Percentiles rank a stretch among this genome's conserved stretches.
These are phyloP conservation scores for Meandrina meandrites DNA, from an alignment of 92 coral and sea anemone genomes.

Conservation along the genomic window DNA sequence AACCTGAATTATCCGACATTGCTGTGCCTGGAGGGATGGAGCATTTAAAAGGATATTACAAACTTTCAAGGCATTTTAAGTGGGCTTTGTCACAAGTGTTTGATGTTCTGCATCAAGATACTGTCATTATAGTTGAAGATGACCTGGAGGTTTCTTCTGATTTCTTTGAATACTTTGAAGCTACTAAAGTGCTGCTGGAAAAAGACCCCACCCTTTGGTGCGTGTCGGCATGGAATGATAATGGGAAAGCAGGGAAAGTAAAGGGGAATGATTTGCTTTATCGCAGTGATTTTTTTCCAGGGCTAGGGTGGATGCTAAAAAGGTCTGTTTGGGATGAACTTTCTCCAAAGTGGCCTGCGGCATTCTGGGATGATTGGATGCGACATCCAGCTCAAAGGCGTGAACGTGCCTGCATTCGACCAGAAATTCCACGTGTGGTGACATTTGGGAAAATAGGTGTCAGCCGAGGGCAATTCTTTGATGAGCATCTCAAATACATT, in stretches of 20 bases:
- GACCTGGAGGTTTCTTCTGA: constrained; percentile 90
- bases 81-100: constrained; percentile 93
- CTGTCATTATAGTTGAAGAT: constrained; percentile 90
- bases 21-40: constrained; percentile 60
- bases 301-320: constrained; percentile 92
- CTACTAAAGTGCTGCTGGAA: constrained; percentile 72
- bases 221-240: constrained; percentile 98
- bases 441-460: constrained; percentile 89
- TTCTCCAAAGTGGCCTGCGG: constrained; percentile 81
- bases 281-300: constrained; percentile 94
- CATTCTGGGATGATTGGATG: constrained; percentile 99
- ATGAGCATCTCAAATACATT: constrained; percentile 79
- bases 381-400: constrained; percentile 82
- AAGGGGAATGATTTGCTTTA: constrained; percentile 74
- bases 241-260: constrained; percentile 79
- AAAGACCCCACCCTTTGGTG: constrained; percentile 94
- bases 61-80: constrained; percentile 85
- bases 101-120: constrained; percentile 78
- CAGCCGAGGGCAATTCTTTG: constrained; percentile 89
- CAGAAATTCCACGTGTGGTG: constrained; percentile 88
- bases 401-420: constrained; percentile 85
- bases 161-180: constrained; percentile 93
- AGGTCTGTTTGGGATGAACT: constrained; percentile 81
- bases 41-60: constrained; percentile 77
- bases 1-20: constrained; percentile 78